A percentile compares a stretch with the other conserved stretches of the same genome.
These are phyloP conservation scores for Aphelocoma californica DNA, from an alignment of 2,797 vertebrate genomes.

Conservation along the genomic window DNA sequence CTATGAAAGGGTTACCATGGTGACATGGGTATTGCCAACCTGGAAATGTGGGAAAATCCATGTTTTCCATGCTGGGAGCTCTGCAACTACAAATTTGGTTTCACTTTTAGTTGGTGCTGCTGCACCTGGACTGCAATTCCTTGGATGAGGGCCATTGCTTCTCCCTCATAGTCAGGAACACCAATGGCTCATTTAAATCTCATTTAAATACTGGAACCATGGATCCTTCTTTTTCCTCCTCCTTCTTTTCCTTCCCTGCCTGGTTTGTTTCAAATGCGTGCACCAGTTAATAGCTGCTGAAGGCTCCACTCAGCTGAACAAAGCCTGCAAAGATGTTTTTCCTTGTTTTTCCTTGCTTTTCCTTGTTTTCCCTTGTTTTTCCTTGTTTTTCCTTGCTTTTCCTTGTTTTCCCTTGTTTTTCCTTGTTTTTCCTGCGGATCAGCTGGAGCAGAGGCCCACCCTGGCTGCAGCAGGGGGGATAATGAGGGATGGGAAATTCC, in stretches of 20 bases:
- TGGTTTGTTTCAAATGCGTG: not conserved
- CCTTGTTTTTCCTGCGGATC: not conserved
- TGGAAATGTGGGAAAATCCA: not conserved
- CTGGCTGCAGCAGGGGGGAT: not conserved
- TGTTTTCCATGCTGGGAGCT: not conserved
- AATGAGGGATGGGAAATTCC: not conserved
- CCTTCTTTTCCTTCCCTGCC: not conserved
- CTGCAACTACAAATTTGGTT: not conserved
- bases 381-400: not conserved
- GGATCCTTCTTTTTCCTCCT: not conserved
- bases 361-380: not conserved
- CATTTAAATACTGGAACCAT: not conserved
- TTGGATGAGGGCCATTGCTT: not conserved
- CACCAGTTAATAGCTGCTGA: not conserved
- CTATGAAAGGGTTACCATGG: not conserved
- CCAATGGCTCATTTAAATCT: not conserved
- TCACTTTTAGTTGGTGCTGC: not conserved
- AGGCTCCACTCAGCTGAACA: not conserved
- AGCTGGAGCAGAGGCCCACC: not conserved
- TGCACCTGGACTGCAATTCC: not conserved
- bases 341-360: not conserved
- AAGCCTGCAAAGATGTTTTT: not conserved
- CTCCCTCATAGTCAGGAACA: not conserved
- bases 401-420: not conserved
- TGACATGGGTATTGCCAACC: not conserved